Percentiles rank a stretch among this genome's conserved stretches.
Evolutionary conservation across 2,888 invertebrate species (phyloP).

Genomic region (Parnassius smintheus): DNA sequence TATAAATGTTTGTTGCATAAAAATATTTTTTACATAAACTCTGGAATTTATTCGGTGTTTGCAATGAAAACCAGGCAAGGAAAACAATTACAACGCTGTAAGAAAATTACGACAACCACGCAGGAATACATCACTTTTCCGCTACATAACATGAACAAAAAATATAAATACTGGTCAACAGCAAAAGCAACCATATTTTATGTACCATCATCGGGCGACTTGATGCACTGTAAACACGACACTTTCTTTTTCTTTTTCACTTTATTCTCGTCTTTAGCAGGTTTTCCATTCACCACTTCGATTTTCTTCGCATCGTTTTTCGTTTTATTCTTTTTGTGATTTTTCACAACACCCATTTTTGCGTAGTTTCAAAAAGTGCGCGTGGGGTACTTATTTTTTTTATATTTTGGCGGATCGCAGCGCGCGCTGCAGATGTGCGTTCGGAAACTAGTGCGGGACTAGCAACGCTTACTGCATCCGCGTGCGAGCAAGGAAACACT

Average conservation of each 20-base stretch:
- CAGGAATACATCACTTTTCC: conserved; percentile 10
- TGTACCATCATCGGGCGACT: conserved; percentile 71
- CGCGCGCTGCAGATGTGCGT: conserved; percentile 66
- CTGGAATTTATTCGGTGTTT: conserved; percentile 28
- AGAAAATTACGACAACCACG: conserved; percentile 9
- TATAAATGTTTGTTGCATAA: conserved; percentile 13
- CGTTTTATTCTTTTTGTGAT: conserved; percentile 58
- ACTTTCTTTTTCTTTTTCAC: conserved; percentile 76
- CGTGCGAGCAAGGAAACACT: conserved; percentile 66
- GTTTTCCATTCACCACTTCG: conserved; percentile 57
- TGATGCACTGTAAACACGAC: conserved; percentile 79
- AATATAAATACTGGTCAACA: conserved; percentile 27
- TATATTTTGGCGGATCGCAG: conserved; percentile 44
- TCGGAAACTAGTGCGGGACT: conserved; percentile 74
- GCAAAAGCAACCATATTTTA: conserved; percentile 46
- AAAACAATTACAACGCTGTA: conserved; percentile 32
- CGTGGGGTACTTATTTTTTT: conserved; percentile 34
- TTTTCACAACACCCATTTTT: conserved; percentile 75
- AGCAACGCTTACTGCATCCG: conserved; percentile 75
- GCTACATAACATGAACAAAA: conserved; percentile 5
- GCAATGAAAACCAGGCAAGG: conserved; percentile 33
- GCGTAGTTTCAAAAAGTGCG: conserved; percentile 33
- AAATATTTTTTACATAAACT: conserved; percentile 18
- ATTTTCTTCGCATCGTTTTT: conserved; percentile 41
- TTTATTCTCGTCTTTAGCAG: conserved; percentile 64